A percentile compares a stretch with the other conserved stretches of the same genome.
Evolutionary conservation across 1,140 invertebrate species (phyloP).

Genomic region (Drosophila gunungcola): DNA sequence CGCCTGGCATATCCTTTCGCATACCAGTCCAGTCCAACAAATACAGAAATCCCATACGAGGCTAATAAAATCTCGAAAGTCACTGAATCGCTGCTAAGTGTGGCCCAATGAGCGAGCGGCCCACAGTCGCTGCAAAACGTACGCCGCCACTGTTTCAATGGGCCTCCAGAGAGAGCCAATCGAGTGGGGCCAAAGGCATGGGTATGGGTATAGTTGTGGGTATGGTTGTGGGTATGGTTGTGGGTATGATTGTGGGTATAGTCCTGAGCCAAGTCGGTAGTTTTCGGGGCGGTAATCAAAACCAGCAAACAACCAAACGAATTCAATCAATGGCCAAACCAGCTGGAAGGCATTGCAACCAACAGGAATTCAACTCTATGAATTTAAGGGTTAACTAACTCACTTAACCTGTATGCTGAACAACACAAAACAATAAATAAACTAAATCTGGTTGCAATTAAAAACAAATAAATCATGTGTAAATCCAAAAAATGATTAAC

Average conservation of each 20-base stretch:
- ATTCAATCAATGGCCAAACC: constrained; percentile 49
- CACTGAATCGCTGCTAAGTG: constrained; percentile 24
- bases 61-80: constrained; percentile 37
- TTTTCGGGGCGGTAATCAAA: constrained; percentile 14
- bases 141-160: background rate
- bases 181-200: background rate
- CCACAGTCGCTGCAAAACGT: background rate
- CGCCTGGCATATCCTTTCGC: background rate
- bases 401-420: no score
- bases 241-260: background rate
- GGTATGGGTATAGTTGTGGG: background rate
- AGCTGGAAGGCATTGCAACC: constrained; percentile 23
- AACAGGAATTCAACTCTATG: no score
- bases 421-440: no score
- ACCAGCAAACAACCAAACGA: constrained; percentile 23
- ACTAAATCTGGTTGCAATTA: no score
- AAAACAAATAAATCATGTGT: no score
- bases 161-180: background rate
- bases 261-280: background rate
- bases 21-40: background rate
- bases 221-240: background rate
- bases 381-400: no score
- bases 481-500: no score
- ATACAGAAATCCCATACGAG: constrained; percentile 7
- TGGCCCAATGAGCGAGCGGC: background rate